These are phyloP conservation scores for Rousettus leschenaultii DNA, from an alignment of 2,113 vertebrate species.

Conservation along the genomic window DNA sequence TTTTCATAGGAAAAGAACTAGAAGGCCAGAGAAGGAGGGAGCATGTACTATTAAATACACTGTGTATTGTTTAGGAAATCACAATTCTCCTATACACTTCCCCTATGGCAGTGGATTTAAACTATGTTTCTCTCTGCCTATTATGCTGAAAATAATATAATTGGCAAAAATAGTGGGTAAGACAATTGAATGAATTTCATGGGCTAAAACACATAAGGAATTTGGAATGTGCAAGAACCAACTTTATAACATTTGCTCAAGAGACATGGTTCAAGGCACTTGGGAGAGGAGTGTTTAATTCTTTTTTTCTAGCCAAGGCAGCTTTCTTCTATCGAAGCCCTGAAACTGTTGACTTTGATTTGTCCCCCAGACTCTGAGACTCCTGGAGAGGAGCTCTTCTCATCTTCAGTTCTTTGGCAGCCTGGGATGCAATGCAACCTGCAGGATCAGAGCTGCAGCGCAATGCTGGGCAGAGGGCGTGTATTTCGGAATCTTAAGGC, in stretches of 20 bases:
- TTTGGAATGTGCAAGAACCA: background rate
- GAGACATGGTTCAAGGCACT: background rate
- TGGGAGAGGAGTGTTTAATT: background rate
- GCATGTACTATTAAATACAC: background rate
- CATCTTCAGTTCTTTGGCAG: background rate
- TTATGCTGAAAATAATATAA: constrained; percentile 39
- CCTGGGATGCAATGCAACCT: background rate
- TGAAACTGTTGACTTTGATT: background rate
- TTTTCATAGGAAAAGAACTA: constrained; percentile 5
- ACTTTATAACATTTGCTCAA: background rate
- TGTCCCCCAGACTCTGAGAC: background rate
- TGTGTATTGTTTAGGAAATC: background rate
- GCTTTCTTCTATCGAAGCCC: background rate
- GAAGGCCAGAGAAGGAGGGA: background rate
- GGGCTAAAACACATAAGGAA: background rate
- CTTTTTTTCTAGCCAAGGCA: background rate
- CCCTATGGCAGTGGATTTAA: background rate
- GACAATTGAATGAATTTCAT: background rate
- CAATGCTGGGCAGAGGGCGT: background rate
- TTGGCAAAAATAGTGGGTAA: background rate
- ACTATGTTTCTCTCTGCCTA: background rate
- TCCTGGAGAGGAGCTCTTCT: background rate
- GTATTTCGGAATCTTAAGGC: background rate
- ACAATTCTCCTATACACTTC: background rate
- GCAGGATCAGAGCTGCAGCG: background rate